A percentile compares a stretch with the other conserved stretches of the same genome.
Evolutionary conservation across 37 sponge, comb jelly and placozoan genomes (phyloP).

Genomic region (Mnemiopsis leidyi): DNA sequence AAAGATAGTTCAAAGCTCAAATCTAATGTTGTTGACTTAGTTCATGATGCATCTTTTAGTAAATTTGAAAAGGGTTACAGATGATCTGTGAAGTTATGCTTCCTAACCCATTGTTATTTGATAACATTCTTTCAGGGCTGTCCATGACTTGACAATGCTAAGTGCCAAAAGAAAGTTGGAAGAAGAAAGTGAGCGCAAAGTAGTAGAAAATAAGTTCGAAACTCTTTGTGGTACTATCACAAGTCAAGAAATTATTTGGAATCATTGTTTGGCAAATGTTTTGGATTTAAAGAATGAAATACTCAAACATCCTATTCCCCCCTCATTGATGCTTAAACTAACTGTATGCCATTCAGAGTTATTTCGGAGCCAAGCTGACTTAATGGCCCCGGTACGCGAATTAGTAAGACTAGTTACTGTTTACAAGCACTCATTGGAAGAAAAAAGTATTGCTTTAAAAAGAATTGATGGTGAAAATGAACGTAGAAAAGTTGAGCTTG

Average conservation of each 20-base stretch:
- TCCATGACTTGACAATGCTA: not conserved
- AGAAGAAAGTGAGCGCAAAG: not conserved
- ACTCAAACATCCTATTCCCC: slow-evolving; percentile 28
- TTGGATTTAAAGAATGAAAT: slow-evolving; percentile 28
- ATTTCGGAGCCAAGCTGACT: slow-evolving; percentile 12
- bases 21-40: too few species aligned
- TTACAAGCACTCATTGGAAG: slow-evolving; percentile 51
- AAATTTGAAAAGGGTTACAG: too few species aligned
- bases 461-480: slow-evolving; percentile 55
- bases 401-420: slow-evolving; percentile 49
- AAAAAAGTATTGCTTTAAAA: slow-evolving; percentile 51
- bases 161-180: not conserved
- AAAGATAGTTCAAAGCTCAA: too few species aligned
- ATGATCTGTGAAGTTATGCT: too few species aligned
- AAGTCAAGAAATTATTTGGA: slow-evolving; percentile 34
- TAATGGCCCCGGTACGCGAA: slow-evolving; percentile 50
- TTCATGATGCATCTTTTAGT: too few species aligned
- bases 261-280: not conserved
- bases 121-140: too few species aligned
- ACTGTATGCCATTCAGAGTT: slow-evolving; percentile 18
- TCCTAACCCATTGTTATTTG: too few species aligned
- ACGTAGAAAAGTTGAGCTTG: slow-evolving; percentile 10
- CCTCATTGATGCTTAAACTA: slow-evolving; percentile 24
- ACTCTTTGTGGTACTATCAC: not conserved
- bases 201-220: slow-evolving; percentile 38